These are phyloP conservation scores for Cherax quadricarinatus DNA, from an alignment of 1,140 invertebrate species.

Conservation along the genomic window DNA sequence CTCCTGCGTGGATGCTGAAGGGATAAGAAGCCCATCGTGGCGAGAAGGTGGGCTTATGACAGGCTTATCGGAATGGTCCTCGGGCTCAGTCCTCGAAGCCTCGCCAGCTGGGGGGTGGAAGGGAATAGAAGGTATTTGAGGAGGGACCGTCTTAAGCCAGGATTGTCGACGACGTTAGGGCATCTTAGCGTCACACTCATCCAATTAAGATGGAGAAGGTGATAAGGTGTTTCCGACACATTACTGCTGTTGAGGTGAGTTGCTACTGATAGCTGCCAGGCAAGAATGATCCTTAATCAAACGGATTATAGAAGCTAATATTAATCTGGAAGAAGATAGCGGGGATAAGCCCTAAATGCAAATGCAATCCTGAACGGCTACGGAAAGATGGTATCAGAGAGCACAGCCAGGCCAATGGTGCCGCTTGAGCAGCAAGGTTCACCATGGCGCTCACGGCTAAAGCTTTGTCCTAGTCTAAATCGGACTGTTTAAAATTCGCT, in stretches of 20 bases:
- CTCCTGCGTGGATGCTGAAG: neutral
- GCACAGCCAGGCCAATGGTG: neutral
- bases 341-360: conserved; percentile 10
- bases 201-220: conserved; percentile 12
- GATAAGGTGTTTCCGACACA: conserved; percentile 4
- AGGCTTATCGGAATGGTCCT: conserved; percentile 11
- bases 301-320: neutral
- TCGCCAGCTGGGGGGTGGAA: neutral
- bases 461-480: neutral
- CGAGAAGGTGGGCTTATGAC: conserved; percentile 6
- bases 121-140: neutral
- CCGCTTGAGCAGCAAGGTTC: neutral
- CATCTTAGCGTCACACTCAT: conserved; percentile 17
- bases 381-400: neutral
- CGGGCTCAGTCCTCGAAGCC: neutral
- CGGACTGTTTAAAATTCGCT: neutral
- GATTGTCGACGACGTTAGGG: neutral
- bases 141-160: neutral
- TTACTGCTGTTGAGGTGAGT: neutral
- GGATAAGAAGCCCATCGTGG: neutral
- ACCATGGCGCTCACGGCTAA: neutral
- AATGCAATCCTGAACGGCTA: conserved; percentile 3
- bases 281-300: conserved; percentile 8
- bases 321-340: neutral
- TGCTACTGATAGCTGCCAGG: neutral